These are phyloP conservation scores for Odocoileus virginianus DNA, from an alignment of 2,113 vertebrate genomes.

Conservation along the genomic window DNA sequence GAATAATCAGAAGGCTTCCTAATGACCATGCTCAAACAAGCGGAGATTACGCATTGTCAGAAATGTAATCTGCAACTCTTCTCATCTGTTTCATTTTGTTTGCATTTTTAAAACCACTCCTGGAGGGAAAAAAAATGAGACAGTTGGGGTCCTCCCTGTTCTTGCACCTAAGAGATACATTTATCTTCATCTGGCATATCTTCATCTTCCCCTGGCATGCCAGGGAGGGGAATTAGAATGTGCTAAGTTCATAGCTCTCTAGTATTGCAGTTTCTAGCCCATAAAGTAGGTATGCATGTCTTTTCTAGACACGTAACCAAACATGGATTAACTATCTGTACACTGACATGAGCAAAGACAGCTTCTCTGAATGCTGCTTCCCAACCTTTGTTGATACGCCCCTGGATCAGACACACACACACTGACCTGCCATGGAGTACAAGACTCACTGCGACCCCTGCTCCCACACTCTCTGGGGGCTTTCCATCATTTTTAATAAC, in stretches of 20 bases:
- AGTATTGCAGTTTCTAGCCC: neutral
- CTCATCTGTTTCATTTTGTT: slow-evolving; percentile 31
- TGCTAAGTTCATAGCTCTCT: neutral
- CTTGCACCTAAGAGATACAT: rapidly evolving
- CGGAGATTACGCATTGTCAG: slow-evolving; percentile 69
- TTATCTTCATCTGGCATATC: neutral
- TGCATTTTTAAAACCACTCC: slow-evolving; percentile 38
- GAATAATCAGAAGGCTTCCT: slow-evolving; percentile 80
- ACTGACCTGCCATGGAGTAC: neutral
- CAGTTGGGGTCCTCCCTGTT: neutral
- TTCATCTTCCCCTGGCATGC: neutral
- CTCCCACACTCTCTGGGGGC: neutral
- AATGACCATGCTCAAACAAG: slow-evolving; percentile 76
- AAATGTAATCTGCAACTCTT: slow-evolving; percentile 27
- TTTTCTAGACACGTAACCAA: neutral
- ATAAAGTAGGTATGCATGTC: neutral
- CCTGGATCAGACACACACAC: neutral
- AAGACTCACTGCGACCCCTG: neutral
- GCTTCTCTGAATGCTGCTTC: neutral
- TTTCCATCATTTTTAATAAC: neutral
- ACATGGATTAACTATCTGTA: neutral
- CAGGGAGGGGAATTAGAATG: neutral
- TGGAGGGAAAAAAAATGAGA: slow-evolving; percentile 48
- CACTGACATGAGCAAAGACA: neutral
- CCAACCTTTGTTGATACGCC: neutral